Evolutionary conservation across 2,113 vertebrate genomes (phyloP).

Genomic region (Tonatia bakeri): DNA sequence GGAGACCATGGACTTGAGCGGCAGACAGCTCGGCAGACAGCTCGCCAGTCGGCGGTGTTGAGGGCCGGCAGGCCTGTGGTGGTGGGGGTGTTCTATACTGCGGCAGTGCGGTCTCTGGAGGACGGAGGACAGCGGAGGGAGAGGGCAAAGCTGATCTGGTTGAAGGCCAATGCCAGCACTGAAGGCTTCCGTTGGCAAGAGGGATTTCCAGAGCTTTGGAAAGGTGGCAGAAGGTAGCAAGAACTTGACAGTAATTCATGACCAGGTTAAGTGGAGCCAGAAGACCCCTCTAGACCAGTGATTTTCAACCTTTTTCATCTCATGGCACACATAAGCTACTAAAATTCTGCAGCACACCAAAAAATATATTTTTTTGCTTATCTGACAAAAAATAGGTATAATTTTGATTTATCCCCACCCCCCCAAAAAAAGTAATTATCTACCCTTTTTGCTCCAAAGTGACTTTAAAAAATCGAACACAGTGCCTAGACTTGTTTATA

Average conservation of each 20-base stretch:
- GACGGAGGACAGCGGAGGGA: not conserved
- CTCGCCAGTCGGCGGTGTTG: not conserved
- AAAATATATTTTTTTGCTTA: not conserved
- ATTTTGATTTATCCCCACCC: not conserved
- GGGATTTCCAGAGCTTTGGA: slow-evolving; percentile 28
- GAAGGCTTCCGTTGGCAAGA: slow-evolving; percentile 5
- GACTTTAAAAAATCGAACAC: not conserved
- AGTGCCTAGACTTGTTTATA: not conserved
- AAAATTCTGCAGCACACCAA: not conserved
- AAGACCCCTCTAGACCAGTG: not conserved
- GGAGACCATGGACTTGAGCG: not conserved
- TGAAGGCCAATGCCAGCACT: not conserved
- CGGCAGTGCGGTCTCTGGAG: not conserved
- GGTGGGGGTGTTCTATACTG: not conserved
- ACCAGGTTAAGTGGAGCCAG: not conserved
- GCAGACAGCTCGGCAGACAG: not conserved
- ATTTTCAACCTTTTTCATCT: not conserved
- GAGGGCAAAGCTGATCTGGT: not conserved
- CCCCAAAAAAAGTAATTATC: not conserved
- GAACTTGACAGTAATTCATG: not conserved
- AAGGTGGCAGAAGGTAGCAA: slow-evolving; percentile 23
- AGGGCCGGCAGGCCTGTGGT: not conserved
- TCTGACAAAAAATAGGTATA: not conserved
- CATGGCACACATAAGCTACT: not conserved
- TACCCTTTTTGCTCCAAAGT: not conserved